Evolutionary conservation across 2,797 vertebrate species (phyloP).

Genomic region (Cyprinodon diabolis): DNA sequence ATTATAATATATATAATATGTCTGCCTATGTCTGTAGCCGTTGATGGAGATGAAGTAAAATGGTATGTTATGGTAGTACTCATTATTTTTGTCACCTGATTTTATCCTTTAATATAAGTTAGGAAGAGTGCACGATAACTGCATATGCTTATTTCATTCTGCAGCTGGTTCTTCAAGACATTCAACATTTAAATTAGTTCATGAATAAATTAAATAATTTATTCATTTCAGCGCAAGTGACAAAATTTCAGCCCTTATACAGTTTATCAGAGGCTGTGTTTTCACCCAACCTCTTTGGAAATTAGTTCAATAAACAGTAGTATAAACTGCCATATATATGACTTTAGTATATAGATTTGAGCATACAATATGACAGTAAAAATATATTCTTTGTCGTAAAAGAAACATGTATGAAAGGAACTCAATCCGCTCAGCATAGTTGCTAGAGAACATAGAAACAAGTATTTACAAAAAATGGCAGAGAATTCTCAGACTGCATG

Average conservation of each 20-base stretch:
- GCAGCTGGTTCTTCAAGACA: constrained; percentile 35
- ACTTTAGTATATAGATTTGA: constrained; percentile 50
- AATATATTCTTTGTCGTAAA: constrained; percentile 44
- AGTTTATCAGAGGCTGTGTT: constrained; percentile 28
- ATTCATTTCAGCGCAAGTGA: constrained; percentile 62
- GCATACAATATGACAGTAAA: constrained; percentile 37
- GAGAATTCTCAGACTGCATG: constrained; percentile 66
- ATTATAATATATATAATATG: background rate
- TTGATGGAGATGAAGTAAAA: background rate
- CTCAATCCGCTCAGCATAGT: constrained; percentile 39
- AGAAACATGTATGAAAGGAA: constrained; percentile 45
- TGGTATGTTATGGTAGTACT: background rate
- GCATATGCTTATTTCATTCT: constrained; percentile 7
- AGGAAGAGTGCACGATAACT: constrained; percentile 33
- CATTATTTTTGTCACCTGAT: background rate
- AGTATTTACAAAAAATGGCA: constrained; percentile 62
- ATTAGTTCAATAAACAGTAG: constrained; percentile 22
- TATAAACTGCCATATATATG: too few species aligned
- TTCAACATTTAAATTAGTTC: constrained; percentile 66
- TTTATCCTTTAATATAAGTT: background rate
- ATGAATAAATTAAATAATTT: constrained; percentile 74
- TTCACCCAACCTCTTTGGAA: constrained; percentile 44
- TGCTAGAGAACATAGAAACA: constrained; percentile 41
- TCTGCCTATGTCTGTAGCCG: too few species aligned
- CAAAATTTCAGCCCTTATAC: constrained; percentile 46